Base-by-base conservation (phyloP, 2,797 vertebrate species). In the Alauda arvensis region DNA sequence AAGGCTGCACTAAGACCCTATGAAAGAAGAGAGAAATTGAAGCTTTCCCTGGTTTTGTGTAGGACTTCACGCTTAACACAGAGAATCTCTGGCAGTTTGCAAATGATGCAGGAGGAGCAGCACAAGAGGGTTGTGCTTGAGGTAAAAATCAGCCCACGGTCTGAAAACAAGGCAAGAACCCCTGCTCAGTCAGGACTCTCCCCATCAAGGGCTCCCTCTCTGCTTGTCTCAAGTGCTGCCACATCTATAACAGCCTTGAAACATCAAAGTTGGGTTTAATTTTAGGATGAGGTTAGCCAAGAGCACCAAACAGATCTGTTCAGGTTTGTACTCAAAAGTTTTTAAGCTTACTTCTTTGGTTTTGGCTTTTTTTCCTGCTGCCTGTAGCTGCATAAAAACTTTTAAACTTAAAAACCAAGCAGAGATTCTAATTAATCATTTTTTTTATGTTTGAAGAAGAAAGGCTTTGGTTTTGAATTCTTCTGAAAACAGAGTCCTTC, bases 391-490 rank as follows among this genome's bases (percentile, higher is more conserved):
- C 39, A 62, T 21, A 48, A 48, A 74, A 77, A 83, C 63, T 18
- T 18, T 61, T 52, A 56, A 89, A 51, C 56, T 14, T 55, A 62
- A 83, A 67, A 60, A 9, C 33, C 10, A 29, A 56, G 63, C 37
- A 60, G 66, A 77, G 59, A 46, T 83, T 89, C 74, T 18, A 39
- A 75, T 80, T 77, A 91, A 81, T 85, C 14, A 43, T 75, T 71
- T 87, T 71, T 87, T 55, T 52, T n/a, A 25, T 61, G 59, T 89
- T 93, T 83, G 74, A 85, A 94, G 83, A 93, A 90, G 70, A 81
- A 92, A 88, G 4, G 4, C 70, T 93, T 88, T 85, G 23, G 56
- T 28, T 85, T 67, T 53, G 59, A 85, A 62, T 75, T 85, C 63
- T 82, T 86, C 74, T 83, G 83, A 87, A 85, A 83, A 81, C 34